Conservation (phyloP, 1,140 invertebrate species). For the Zaprionus africanus region DNA sequence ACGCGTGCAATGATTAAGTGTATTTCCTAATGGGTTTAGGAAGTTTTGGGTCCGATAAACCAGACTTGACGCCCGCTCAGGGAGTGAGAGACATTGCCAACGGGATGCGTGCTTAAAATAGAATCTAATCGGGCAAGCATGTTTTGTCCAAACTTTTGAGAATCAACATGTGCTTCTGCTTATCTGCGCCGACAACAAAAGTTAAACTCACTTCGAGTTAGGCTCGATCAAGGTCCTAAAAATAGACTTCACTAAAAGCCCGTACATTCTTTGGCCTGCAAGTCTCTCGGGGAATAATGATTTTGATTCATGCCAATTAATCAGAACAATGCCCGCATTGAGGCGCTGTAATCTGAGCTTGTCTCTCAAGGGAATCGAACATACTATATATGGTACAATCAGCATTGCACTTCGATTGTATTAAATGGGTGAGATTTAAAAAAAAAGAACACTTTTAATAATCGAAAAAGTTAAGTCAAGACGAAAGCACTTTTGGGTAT, state of each 20-base stretch:
- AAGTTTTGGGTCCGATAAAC: conserved; percentile 45
- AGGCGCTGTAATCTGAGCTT: conserved; percentile 3
- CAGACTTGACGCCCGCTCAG: conserved; percentile 6
- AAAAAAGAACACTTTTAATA: background rate
- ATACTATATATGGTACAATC: background rate
- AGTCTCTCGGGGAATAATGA: background rate
- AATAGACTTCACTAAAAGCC: conserved; percentile 1
- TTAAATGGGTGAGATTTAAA: background rate
- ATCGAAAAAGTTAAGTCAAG: background rate
- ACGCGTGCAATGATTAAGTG: conserved; percentile 17
- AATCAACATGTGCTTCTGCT: conserved; percentile 29
- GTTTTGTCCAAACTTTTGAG: conserved; percentile 40
- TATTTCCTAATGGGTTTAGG: conserved; percentile 39
- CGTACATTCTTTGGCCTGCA: background rate
- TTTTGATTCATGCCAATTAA: conserved; percentile 2
- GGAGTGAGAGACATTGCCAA: conserved; percentile 2
- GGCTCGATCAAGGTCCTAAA: background rate
- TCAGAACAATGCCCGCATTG: background rate
- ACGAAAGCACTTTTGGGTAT: background rate
- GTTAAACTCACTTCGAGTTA: conserved; percentile 20
- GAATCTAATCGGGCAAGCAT: conserved; percentile 11
- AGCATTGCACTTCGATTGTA: background rate
- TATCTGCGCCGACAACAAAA: conserved; percentile 24
- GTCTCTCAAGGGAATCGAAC: conserved; percentile 1
- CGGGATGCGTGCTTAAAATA: conserved; percentile 39